phyloP scores from a whole-genome alignment of 2,888 invertebrate species.

The Drosophila meridiana region DNA sequence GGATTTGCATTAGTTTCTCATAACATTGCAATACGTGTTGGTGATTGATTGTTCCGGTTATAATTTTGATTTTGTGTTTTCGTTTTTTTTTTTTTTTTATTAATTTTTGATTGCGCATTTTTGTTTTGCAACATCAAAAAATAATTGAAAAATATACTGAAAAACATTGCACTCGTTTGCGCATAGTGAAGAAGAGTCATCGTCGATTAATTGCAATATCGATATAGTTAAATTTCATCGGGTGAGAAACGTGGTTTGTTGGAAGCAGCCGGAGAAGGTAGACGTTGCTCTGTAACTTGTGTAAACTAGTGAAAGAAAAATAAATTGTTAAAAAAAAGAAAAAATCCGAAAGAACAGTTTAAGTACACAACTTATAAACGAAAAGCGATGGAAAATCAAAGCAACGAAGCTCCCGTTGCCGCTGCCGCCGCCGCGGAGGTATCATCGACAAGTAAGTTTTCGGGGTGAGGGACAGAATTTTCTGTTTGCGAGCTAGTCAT shows the following conservation, averaged over 20 bases:
- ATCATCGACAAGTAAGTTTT: slow-evolving; percentile 84
- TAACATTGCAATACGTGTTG: slow-evolving; percentile 26
- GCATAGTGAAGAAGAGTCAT: slow-evolving; percentile 19
- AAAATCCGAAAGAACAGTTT: slow-evolving; percentile 59
- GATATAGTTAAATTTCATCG: slow-evolving; percentile 54
- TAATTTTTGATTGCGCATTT: slow-evolving; percentile 12
- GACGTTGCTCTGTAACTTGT: slow-evolving; percentile 80
- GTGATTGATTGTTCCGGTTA: slow-evolving; percentile 28
- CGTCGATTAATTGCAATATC: slow-evolving; percentile 34
- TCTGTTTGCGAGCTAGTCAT: slow-evolving; percentile 43
- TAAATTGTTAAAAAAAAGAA: slow-evolving; percentile 64
- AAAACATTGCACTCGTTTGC: neutral
- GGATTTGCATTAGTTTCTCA: slow-evolving; percentile 30
- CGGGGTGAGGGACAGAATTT: slow-evolving; percentile 39
- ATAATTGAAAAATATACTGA: slow-evolving; percentile 21
- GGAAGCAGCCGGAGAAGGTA: slow-evolving; percentile 80
- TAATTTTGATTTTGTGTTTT: neutral
- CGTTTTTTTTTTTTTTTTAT: slow-evolving; percentile 3
- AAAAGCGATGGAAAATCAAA: slow-evolving; percentile 81
- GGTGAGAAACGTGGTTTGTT: slow-evolving; percentile 76
- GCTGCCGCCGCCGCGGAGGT: slow-evolving; percentile 83
- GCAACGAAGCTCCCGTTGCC: slow-evolving; percentile 77
- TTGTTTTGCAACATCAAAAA: slow-evolving; percentile 7
- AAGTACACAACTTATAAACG: slow-evolving; percentile 70
- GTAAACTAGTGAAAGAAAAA: slow-evolving; percentile 69